Evolutionary conservation across 2,797 vertebrate genomes (phyloP).

Genomic region (Amazonetta brasiliensis): DNA sequence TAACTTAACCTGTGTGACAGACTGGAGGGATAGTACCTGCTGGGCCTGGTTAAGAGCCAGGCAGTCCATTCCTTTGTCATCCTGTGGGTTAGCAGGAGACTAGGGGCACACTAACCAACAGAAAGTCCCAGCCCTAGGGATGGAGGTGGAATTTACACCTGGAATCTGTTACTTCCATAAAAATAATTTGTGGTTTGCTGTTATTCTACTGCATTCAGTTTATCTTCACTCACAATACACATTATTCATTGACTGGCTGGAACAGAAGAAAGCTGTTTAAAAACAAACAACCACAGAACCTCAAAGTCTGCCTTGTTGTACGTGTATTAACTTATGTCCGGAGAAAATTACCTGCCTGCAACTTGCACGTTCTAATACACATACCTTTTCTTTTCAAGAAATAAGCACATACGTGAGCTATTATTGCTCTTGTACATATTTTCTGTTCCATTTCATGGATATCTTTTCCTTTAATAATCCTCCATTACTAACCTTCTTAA

Average conservation of each 20-base stretch:
- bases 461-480: background rate
- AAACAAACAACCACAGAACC: slow-evolving; percentile 17
- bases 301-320: background rate
- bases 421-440: fast-evolving
- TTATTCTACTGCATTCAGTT: background rate
- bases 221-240: background rate
- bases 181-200: background rate
- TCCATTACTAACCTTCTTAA: background rate
- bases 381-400: background rate
- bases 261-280: background rate
- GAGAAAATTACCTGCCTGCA: background rate
- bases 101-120: background rate
- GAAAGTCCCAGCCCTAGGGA: background rate
- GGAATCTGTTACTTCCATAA: background rate
- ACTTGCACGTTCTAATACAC: background rate
- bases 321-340: background rate
- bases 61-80: background rate
- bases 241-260: background rate
- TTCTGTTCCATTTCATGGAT: background rate
- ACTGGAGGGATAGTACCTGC: background rate
- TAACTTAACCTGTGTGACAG: background rate
- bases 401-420: background rate
- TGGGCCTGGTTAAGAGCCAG: background rate
- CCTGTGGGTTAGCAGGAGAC: background rate
- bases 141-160: background rate